Evolutionary conservation across 2,113 vertebrate genomes (phyloP).

Genomic region (Crotalus viridis): DNA sequence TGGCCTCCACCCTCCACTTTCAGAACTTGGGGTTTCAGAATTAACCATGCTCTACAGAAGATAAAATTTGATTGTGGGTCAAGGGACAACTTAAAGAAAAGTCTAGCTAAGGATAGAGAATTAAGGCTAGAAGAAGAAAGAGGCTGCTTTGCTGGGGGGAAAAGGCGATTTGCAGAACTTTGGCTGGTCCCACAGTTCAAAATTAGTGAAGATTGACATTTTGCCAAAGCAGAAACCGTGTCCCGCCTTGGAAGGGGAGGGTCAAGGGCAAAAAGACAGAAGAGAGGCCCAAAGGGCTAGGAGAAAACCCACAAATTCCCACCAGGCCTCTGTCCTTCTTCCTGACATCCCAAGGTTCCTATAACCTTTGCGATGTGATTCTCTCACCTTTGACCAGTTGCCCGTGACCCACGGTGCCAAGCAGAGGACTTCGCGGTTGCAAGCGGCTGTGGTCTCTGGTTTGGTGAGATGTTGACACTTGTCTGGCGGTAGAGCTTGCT

Average conservation of each 20-base stretch:
- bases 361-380: accelerated
- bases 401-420: conserved; percentile 82
- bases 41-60: not conserved
- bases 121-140: conserved; percentile 35
- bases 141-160: conserved; percentile 23
- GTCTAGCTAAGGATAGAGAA: conserved; percentile 18
- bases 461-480: conserved; percentile 78
- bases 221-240: not conserved
- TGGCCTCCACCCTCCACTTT: not conserved
- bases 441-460: conserved; percentile 70
- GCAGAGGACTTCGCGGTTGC: conserved; percentile 78
- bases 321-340: accelerated
- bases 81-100: conserved; percentile 16
- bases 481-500: conserved; percentile 72
- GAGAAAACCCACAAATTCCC: not conserved
- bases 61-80: not conserved
- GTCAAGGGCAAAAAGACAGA: not conserved
- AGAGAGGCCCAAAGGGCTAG: not conserved
- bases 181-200: not conserved
- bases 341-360: accelerated
- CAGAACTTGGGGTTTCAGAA: not conserved
- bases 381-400: conserved; percentile 87
- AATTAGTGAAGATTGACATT: not conserved
- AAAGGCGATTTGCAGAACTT: conserved; percentile 33
- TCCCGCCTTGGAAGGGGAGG: not conserved